phyloP scores from a whole-genome alignment of 2,888 invertebrate genomes.

The Zaprionus obscuricornis region DNA sequence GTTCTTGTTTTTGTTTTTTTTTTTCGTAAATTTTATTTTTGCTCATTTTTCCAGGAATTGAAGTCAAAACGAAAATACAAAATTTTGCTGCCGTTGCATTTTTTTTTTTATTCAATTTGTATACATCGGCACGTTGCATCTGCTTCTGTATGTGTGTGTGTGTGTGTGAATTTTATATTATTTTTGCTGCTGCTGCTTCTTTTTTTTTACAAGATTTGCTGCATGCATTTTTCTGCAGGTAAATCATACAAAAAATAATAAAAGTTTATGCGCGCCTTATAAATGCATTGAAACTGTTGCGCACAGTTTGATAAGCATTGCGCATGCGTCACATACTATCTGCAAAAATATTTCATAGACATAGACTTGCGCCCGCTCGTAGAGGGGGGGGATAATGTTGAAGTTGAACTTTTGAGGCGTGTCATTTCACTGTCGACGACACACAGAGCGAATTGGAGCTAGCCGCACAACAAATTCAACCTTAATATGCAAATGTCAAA shows the following conservation, averaged over 20 bases:
- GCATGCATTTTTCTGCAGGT: conserved; percentile 16
- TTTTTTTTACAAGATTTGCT: too few species aligned
- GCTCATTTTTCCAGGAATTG: conserved; percentile 51
- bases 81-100: conserved; percentile 38
- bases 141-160: background rate
- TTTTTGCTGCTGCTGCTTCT: conserved; percentile 5
- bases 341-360: background rate
- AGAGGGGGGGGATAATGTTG: background rate
- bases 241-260: too few species aligned
- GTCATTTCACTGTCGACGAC: background rate
- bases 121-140: background rate
- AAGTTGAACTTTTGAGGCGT: too few species aligned
- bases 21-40: too few species aligned
- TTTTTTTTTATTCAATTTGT: conserved; percentile 18
- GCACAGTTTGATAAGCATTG: conserved; percentile 27
- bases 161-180: conserved; percentile 8
- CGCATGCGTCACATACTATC: conserved; percentile 43
- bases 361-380: background rate
- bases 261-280: too few species aligned
- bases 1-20: conserved; percentile 5
- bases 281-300: conserved; percentile 16
- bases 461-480: background rate
- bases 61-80: conserved; percentile 42
- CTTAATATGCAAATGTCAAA: conserved; percentile 42
- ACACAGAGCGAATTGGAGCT: background rate